Percentiles rank a stretch among this genome's conserved stretches.
Conservation (phyloP, 2,888 invertebrate genomes). For the Siphlonurus alternatus region DNA sequence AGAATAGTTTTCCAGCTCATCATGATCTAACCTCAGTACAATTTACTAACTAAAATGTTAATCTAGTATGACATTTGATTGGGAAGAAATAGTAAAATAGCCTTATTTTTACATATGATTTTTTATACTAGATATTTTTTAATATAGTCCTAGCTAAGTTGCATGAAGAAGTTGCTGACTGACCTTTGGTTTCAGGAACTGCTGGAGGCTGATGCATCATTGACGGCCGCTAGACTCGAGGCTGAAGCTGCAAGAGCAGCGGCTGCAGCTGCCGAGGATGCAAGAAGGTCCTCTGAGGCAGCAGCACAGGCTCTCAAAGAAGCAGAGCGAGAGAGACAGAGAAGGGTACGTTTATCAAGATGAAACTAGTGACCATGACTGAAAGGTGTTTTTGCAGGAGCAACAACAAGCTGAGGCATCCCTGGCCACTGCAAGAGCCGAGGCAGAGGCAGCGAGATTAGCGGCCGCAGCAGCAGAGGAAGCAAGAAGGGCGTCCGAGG, state of each 20-base stretch:
- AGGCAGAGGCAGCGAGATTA: neutral
- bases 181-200: conserved; percentile 22
- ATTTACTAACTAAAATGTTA: neutral
- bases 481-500: neutral
- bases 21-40: neutral
- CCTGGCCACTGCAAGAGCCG: conserved; percentile 3
- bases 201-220: conserved; percentile 29
- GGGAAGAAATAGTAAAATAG: too few relatives aligned
- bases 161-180: too few relatives aligned
- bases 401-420: conserved; percentile 8
- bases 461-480: neutral
- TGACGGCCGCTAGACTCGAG: conserved; percentile 31
- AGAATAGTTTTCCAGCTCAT: neutral
- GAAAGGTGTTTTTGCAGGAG: neutral
- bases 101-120: too few relatives aligned
- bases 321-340: conserved; percentile 2
- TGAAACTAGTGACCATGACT: neutral
- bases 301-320: conserved; percentile 21
- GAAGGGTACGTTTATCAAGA: too few relatives aligned
- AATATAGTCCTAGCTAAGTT: too few relatives aligned
- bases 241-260: conserved; percentile 28
- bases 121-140: too few relatives aligned
- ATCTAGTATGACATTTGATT: too few relatives aligned
- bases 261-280: conserved; percentile 28
- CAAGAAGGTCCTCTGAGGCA: conserved; percentile 28